Conservation (phyloP, 2,888 invertebrate genomes). For the Dusona sp. region DNA sequence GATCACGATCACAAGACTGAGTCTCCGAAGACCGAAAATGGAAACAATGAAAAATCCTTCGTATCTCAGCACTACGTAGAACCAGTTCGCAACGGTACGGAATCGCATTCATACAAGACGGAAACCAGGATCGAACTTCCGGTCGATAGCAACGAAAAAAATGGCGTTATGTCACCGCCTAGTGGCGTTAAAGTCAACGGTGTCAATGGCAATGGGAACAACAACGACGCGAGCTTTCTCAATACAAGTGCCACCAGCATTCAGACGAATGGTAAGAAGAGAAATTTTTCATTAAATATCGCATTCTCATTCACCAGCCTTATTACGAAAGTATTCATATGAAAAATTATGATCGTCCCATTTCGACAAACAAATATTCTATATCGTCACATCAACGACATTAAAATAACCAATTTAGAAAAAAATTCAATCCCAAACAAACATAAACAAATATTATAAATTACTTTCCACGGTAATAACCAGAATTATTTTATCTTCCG, state of each 20-base stretch:
- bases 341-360: background rate
- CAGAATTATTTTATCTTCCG: background rate
- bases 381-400: background rate
- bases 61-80: constrained; percentile 81
- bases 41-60: constrained; percentile 76
- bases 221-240: constrained; percentile 83
- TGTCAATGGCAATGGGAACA: constrained; percentile 81
- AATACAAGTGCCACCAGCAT: constrained; percentile 81
- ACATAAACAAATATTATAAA: background rate
- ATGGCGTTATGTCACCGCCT: constrained; percentile 48
- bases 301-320: background rate
- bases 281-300: constrained; percentile 11
- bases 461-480: background rate
- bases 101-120: constrained; percentile 77
- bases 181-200: constrained; percentile 80
- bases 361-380: background rate
- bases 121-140: constrained; percentile 82
- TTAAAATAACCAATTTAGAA: background rate
- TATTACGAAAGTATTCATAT: background rate
- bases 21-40: constrained; percentile 76
- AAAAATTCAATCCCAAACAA: background rate
- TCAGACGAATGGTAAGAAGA: constrained; percentile 75
- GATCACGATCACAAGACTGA: constrained; percentile 74
- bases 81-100: constrained; percentile 76
- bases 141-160: constrained; percentile 76